Evolutionary conservation across 2,113 vertebrate genomes (phyloP).

Genomic region (Clupea harengus): DNA sequence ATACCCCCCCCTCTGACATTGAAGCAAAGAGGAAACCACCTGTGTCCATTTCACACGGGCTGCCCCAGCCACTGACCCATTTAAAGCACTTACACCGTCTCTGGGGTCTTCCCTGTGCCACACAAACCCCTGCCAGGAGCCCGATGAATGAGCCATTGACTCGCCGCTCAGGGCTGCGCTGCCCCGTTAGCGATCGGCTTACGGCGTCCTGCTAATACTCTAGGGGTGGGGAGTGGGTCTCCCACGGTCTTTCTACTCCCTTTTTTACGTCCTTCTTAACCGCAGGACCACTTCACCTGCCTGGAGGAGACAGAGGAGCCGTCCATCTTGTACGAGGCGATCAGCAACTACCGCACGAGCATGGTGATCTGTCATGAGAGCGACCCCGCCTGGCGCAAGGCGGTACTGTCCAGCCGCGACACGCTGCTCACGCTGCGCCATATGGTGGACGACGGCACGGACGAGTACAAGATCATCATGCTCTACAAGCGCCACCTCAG

Average conservation of each 20-base stretch:
- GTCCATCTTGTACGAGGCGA: conserved; percentile 84
- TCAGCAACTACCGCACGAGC: conserved; percentile 85
- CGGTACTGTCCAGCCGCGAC: conserved; percentile 87
- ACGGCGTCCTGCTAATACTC: neutral
- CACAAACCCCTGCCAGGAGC: neutral
- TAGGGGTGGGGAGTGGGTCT: neutral
- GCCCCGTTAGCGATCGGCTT: neutral
- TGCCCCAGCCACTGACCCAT: neutral
- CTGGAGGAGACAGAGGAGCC: conserved; percentile 95
- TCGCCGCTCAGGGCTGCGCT: neutral
- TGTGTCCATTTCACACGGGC: neutral
- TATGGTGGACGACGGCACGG: conserved; percentile 90
- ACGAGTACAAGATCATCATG: conserved; percentile 99
- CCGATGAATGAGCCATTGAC: neutral
- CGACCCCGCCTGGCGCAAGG: conserved; percentile 91
- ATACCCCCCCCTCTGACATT: neutral
- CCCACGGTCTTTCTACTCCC: neutral
- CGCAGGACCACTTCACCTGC: conserved; percentile 95
- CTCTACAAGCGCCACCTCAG: conserved; percentile 91
- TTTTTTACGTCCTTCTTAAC: neutral
- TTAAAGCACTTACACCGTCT: neutral
- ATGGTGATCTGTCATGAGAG: conserved; percentile 96
- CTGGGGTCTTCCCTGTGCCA: neutral
- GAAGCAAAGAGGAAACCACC: neutral
- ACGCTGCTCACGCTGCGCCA: conserved; percentile 93